phyloP scores from a whole-genome alignment of 2,888 invertebrate genomes.

The Seira musarum region DNA sequence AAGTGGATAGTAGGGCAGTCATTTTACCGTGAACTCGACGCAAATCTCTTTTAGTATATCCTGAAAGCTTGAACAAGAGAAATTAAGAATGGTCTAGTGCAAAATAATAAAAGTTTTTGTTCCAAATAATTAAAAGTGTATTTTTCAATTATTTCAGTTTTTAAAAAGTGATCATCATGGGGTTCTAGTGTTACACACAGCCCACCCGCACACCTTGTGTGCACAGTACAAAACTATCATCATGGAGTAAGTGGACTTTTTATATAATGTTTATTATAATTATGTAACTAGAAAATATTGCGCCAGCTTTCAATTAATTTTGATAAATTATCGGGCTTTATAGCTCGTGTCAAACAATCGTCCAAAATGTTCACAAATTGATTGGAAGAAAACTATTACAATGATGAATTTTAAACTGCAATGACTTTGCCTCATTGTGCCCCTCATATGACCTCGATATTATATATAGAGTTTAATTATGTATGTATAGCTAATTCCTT shows the following conservation, averaged over 20 bases:
- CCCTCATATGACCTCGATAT: too few relatives aligned
- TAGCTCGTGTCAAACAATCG: too few relatives aligned
- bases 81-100: slow-evolving; percentile 41
- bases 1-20: not conserved
- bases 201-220: slow-evolving; percentile 77
- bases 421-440: too few relatives aligned
- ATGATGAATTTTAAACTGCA: too few relatives aligned
- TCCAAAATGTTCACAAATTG: too few relatives aligned
- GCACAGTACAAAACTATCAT: slow-evolving; percentile 61
- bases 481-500: too few relatives aligned
- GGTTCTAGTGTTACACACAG: slow-evolving; percentile 80
- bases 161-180: slow-evolving; percentile 74
- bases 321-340: too few relatives aligned
- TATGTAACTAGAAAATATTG: too few relatives aligned
- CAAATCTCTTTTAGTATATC: slow-evolving; percentile 42
- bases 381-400: too few relatives aligned
- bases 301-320: too few relatives aligned
- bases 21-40: slow-evolving; percentile 37
- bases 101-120: slow-evolving; percentile 13
- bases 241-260: slow-evolving; percentile 67
- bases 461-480: too few relatives aligned
- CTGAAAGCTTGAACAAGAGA: slow-evolving; percentile 46
- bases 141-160: slow-evolving; percentile 31
- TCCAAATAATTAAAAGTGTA: slow-evolving; percentile 1
- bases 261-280: not conserved